Conservation (phyloP, 1,140 invertebrate genomes). For the Laupala kohalensis region DNA sequence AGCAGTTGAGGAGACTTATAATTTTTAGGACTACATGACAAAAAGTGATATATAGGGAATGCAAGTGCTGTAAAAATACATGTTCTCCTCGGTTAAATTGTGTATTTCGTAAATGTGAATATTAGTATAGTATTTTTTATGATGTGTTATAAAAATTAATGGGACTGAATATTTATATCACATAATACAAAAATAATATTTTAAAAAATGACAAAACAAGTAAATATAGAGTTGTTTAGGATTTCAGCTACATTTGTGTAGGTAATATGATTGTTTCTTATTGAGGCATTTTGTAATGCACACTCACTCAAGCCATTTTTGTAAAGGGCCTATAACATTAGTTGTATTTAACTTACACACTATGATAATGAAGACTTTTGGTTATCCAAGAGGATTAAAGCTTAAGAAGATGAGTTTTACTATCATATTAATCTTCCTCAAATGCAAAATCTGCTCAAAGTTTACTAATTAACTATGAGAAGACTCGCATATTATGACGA, state of each 20-base stretch:
- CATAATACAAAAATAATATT: background rate
- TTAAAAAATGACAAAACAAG: background rate
- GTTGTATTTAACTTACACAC: background rate
- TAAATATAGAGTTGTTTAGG: background rate
- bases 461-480: background rate
- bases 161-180: background rate
- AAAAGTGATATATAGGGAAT: background rate
- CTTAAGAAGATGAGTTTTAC: constrained; percentile 5
- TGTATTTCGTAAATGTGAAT: background rate
- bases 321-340: background rate
- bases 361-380: constrained; percentile 6
- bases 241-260: background rate
- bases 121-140: background rate
- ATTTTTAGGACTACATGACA: background rate
- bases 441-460: background rate
- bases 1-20: background rate
- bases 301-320: background rate
- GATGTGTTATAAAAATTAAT: background rate
- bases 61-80: background rate
- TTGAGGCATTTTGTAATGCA: background rate
- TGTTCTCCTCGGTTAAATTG: background rate
- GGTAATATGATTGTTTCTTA: background rate
- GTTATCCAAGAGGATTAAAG: constrained; percentile 7
- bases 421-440: background rate
- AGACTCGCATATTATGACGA: background rate